Percentiles rank a stretch among this genome's conserved stretches.
These are phyloP conservation scores for Ctenochaetus hawaiiensis DNA, from an alignment of 2,797 vertebrate genomes.

Conservation along the genomic window DNA sequence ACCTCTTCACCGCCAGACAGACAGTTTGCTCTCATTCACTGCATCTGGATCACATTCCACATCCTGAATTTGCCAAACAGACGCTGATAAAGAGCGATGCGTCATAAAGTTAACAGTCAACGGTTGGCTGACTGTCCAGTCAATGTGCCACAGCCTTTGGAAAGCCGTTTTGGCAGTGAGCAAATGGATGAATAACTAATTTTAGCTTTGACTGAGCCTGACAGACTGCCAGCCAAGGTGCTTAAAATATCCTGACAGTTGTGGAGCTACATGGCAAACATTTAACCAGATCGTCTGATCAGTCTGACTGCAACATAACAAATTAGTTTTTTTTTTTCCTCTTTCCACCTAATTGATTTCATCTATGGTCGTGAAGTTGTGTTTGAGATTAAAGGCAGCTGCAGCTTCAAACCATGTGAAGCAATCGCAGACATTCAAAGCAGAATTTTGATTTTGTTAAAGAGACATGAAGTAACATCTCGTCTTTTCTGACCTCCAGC, in stretches of 20 bases:
- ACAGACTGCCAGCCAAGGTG: too few species aligned
- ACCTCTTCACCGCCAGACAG: neutral
- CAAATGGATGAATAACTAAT: too few species aligned
- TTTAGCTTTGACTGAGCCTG: too few species aligned
- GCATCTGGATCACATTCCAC: neutral
- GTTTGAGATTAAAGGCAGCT: neutral
- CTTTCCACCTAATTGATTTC: neutral
- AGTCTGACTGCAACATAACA: neutral
- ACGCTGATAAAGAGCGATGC: neutral
- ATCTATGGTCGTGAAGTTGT: neutral
- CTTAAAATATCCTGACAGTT: too few species aligned
- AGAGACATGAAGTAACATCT: neutral
- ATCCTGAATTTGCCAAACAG: neutral
- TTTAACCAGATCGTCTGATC: neutral
- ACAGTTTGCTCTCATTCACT: neutral
- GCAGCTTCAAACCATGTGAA: neutral
- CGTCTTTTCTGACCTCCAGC: neutral
- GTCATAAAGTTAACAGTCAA: neutral
- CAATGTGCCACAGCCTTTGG: too few species aligned
- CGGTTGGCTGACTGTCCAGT: neutral
- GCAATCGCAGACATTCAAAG: neutral
- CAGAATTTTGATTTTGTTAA: neutral
- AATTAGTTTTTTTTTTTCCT: too few species aligned
- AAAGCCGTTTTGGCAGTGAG: too few species aligned
- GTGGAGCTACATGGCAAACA: neutral